Conservation (phyloP, 2,888 invertebrate species). For the Ephialtes manifestator region DNA sequence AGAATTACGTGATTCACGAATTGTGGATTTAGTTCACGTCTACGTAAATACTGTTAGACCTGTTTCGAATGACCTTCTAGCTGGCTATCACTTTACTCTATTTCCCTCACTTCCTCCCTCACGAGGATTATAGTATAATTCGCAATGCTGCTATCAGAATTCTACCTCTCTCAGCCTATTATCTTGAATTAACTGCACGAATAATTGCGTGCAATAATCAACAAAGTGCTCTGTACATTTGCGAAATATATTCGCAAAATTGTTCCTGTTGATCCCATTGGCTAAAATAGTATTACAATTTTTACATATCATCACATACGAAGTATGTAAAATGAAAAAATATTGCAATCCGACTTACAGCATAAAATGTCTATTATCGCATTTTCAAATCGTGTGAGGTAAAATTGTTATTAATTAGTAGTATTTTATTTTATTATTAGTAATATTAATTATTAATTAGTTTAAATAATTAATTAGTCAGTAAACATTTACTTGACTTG, state of each 20-base stretch:
- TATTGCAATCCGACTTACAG: too few species aligned
- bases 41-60: conserved; percentile 10
- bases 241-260: background rate
- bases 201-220: background rate
- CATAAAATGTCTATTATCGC: background rate
- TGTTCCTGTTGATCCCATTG: background rate
- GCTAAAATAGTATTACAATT: background rate
- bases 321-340: too few species aligned
- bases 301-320: background rate
- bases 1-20: conserved; percentile 24
- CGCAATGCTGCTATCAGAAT: background rate
- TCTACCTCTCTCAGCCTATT: background rate
- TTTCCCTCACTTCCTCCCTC: background rate
- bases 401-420: too few species aligned
- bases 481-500: too few species aligned
- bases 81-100: background rate
- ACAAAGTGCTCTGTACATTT: background rate
- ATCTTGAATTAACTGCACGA: background rate
- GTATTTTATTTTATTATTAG: too few species aligned
- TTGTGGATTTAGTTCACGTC: conserved; percentile 15
- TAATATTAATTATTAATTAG: too few species aligned
- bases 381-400: too few species aligned
- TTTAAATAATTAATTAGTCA: too few species aligned
- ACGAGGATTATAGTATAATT: background rate
- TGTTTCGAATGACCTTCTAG: conserved; percentile 7